Evolutionary conservation across 2,797 vertebrate genomes (phyloP).

Genomic region (Pipistrellus pipistrellus): DNA sequence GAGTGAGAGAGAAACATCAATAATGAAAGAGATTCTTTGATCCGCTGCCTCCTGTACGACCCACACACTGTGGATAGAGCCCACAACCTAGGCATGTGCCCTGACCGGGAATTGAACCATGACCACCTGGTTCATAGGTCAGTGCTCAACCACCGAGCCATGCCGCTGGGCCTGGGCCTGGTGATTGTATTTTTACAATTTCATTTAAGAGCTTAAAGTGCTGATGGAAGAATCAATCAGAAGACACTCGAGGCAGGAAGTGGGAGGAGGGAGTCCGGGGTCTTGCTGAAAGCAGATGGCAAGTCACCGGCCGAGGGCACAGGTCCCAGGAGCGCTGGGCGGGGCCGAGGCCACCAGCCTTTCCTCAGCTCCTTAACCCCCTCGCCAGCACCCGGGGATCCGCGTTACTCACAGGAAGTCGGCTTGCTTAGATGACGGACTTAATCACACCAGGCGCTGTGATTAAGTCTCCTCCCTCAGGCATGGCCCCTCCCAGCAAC

Average conservation of each 20-base stretch:
- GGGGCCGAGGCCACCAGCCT: background rate
- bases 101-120: no score
- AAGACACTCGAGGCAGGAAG: rapidly evolving
- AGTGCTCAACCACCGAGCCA: background rate
- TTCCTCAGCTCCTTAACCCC: background rate
- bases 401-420: slow-evolving; percentile 19
- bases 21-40: no score
- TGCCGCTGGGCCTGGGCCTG: background rate
- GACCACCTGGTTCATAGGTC: background rate
- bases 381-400: background rate
- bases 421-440: background rate
- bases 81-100: no score
- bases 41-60: background rate
- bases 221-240: background rate
- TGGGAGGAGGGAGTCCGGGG: background rate
- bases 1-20: background rate
- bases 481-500: background rate
- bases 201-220: background rate
- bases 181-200: background rate
- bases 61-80: background rate
- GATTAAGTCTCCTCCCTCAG: background rate
- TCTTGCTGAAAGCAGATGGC: background rate
- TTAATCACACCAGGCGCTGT: background rate
- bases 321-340: background rate
- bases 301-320: background rate